A percentile compares a stretch with the other conserved stretches of the same genome.
Evolutionary conservation across 1,140 invertebrate species (phyloP).

Genomic region (Cotesia typhae): DNA sequence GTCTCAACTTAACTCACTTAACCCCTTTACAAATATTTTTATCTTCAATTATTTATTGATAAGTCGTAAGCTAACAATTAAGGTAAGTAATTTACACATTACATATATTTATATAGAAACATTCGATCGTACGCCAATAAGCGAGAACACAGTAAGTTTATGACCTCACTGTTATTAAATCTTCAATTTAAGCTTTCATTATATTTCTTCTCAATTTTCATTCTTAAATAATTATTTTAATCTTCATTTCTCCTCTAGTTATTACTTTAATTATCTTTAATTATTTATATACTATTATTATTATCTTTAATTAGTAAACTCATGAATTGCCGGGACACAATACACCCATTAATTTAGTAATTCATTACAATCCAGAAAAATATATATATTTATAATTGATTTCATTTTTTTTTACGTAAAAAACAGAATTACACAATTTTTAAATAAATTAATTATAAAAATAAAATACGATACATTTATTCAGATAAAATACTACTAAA

Average conservation of each 20-base stretch:
- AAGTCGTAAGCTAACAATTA: constrained; percentile 48
- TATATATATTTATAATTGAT: background rate
- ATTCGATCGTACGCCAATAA: constrained; percentile 53
- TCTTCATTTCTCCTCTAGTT: constrained; percentile 32
- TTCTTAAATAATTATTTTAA: too few relatives aligned
- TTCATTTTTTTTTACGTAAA: background rate
- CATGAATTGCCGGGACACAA: constrained; percentile 30
- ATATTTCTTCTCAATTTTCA: too few relatives aligned
- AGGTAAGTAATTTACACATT: constrained; percentile 48
- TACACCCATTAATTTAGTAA: background rate
- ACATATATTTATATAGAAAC: constrained; percentile 49
- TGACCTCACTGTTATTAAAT: constrained; percentile 18
- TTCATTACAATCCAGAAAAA: constrained; percentile 6
- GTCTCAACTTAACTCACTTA: constrained; percentile 9
- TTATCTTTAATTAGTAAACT: constrained; percentile 36
- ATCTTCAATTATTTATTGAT: constrained; percentile 27
- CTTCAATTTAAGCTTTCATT: background rate
- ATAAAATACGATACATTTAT: too few relatives aligned
- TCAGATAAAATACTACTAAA: too few relatives aligned
- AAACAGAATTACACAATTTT: background rate
- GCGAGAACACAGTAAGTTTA: constrained; percentile 47
- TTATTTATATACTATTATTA: constrained; percentile 34
- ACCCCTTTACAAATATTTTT: constrained; percentile 35
- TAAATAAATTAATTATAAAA: background rate
- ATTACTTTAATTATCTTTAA: constrained; percentile 29